These are phyloP conservation scores for Tanytarsus gracilentus DNA, from an alignment of 2,888 invertebrate species.

Conservation along the genomic window DNA sequence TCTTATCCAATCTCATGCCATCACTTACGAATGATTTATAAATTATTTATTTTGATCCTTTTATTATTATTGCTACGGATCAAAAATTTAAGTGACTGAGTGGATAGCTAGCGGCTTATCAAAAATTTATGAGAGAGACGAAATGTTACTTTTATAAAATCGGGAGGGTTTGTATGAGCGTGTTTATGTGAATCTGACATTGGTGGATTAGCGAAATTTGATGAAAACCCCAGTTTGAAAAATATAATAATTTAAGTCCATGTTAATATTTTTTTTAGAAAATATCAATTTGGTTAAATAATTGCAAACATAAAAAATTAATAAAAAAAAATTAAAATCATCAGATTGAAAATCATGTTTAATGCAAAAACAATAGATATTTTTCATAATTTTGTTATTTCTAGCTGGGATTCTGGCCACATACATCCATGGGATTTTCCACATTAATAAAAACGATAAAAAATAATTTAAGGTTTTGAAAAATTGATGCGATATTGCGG, in stretches of 20 bases:
- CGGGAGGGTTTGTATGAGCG: neutral
- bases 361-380: too few relatives aligned
- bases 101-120: conserved; percentile 2
- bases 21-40: neutral
- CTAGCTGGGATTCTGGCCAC: too few relatives aligned
- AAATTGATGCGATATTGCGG: conserved; percentile 24
- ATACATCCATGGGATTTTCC: neutral
- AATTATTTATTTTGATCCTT: conserved; percentile 27
- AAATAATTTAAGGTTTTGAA: conserved; percentile 25
- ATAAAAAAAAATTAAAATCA: too few relatives aligned
- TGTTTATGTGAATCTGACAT: neutral
- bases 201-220: too few relatives aligned
- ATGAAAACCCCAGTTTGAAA: too few relatives aligned
- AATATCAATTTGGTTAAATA: too few relatives aligned
- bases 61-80: conserved; percentile 23
- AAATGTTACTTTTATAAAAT: conserved; percentile 21
- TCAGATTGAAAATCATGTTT: too few relatives aligned
- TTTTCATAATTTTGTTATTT: too few relatives aligned
- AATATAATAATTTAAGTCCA: too few relatives aligned
- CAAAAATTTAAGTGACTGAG: conserved; percentile 15
- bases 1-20: neutral
- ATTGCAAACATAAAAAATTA: too few relatives aligned
- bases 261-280: too few relatives aligned
- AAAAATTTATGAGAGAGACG: conserved; percentile 23
- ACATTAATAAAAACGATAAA: conserved; percentile 27